Conservation (phyloP, 2,888 invertebrate species). For the Caenorhabditis auriculariae region DNA sequence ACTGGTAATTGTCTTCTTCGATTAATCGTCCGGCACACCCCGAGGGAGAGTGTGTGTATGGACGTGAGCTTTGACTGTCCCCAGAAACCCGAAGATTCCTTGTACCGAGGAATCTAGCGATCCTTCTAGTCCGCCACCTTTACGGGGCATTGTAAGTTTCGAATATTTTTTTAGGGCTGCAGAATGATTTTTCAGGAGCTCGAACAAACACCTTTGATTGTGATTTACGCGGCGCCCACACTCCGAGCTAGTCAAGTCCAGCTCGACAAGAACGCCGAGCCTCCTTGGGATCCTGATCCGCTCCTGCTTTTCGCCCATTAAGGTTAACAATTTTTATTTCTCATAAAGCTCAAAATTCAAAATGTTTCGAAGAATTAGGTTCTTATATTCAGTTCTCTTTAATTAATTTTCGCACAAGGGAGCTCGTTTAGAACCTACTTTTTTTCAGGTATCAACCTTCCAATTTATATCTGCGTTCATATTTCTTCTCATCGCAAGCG, state of each 20-base stretch:
- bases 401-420: too few species aligned
- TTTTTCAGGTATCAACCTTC: too few species aligned
- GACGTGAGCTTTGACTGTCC: constrained; percentile 36
- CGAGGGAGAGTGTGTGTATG: constrained; percentile 48
- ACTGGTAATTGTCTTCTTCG: not conserved
- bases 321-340: not conserved
- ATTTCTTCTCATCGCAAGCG: constrained; percentile 8
- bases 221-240: constrained; percentile 33
- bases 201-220: constrained; percentile 13
- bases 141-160: constrained; percentile 37
- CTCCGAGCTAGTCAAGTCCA: constrained; percentile 39
- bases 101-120: constrained; percentile 42
- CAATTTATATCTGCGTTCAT: too few species aligned
- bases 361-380: not conserved
- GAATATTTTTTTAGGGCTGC: not conserved
- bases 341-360: not conserved
- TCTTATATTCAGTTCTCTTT: too few species aligned
- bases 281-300: constrained; percentile 55
- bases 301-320: not conserved
- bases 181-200: constrained; percentile 7
- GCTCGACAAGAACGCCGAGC: constrained; percentile 52
- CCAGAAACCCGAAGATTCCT: constrained; percentile 41
- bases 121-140: constrained; percentile 43
- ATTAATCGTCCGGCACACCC: constrained; percentile 32
- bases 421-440: too few species aligned